phyloP scores from a whole-genome alignment of 2,797 vertebrate species.

The Mus spretus region DNA sequence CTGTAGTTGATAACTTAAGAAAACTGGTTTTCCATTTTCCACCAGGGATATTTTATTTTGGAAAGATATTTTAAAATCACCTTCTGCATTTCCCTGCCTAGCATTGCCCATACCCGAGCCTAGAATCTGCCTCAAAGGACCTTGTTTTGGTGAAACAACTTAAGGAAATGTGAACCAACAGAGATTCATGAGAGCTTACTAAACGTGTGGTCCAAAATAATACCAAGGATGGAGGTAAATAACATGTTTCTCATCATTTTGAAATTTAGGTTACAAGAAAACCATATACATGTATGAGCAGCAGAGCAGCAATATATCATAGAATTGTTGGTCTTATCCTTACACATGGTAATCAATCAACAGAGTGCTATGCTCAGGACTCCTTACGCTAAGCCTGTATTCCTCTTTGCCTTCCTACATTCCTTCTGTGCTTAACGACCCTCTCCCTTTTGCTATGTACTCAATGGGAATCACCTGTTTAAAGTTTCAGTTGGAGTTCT shows the following conservation, averaged over 20 bases:
- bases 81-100: not conserved
- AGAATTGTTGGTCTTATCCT: not conserved
- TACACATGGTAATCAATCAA: not conserved
- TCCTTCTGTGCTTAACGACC: fast-evolving
- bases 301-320: not conserved
- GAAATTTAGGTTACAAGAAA: not conserved
- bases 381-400: not conserved
- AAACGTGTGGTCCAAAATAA: not conserved
- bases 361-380: not conserved
- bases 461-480: not conserved
- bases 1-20: not conserved
- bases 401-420: not conserved
- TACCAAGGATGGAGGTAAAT: not conserved
- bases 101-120: not conserved
- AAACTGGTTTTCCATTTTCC: not conserved
- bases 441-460: fast-evolving
- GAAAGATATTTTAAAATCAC: not conserved
- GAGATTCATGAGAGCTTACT: not conserved
- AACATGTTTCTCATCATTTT: not conserved
- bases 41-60: not conserved
- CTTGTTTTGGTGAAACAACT: not conserved
- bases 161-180: not conserved
- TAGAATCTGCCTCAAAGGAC: not conserved
- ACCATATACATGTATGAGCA: not conserved
- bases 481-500: not conserved